Conservation (phyloP, 2,113 vertebrate genomes). For the Glaucomys volans region DNA sequence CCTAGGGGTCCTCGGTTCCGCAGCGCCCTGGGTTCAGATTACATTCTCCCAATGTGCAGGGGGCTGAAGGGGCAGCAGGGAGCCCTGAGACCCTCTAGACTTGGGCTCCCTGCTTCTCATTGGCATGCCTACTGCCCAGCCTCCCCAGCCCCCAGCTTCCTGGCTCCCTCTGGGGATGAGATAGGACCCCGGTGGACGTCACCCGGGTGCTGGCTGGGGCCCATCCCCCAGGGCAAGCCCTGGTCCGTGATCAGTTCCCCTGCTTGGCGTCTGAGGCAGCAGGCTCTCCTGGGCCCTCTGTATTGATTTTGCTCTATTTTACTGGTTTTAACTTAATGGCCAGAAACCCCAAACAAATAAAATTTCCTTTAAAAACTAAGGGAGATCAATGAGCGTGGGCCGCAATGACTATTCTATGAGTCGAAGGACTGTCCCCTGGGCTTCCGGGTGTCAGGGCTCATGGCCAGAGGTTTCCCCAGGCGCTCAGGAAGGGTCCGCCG, state of each 20-base stretch:
- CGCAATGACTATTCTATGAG: conserved; percentile 37
- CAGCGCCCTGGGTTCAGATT: conserved; percentile 82
- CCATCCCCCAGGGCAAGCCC: background rate
- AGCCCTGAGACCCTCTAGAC: background rate
- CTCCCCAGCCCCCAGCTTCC: fast-evolving
- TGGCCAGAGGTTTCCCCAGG: background rate
- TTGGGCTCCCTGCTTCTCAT: background rate
- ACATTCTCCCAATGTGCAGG: conserved; percentile 87
- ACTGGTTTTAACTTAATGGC: conserved; percentile 79
- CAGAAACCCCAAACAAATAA: conserved; percentile 73
- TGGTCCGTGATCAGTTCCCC: background rate
- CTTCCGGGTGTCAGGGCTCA: background rate
- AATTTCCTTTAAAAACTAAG: conserved; percentile 62
- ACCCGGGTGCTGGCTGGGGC: background rate
- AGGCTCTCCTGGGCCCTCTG: background rate
- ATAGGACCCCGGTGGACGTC: no score
- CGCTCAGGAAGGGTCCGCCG: background rate
- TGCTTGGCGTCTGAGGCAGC: fast-evolving
- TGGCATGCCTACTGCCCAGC: fast-evolving
- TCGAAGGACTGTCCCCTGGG: conserved; percentile 4
- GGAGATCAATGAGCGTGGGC: conserved; percentile 54
- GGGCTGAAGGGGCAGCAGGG: conserved; percentile 58
- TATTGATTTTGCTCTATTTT: conserved; percentile 71
- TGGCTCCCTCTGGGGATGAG: background rate
- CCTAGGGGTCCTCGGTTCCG: conserved; percentile 80